Conservation (phyloP, 1,140 invertebrate genomes). For the Drosophila trapezifrons region DNA sequence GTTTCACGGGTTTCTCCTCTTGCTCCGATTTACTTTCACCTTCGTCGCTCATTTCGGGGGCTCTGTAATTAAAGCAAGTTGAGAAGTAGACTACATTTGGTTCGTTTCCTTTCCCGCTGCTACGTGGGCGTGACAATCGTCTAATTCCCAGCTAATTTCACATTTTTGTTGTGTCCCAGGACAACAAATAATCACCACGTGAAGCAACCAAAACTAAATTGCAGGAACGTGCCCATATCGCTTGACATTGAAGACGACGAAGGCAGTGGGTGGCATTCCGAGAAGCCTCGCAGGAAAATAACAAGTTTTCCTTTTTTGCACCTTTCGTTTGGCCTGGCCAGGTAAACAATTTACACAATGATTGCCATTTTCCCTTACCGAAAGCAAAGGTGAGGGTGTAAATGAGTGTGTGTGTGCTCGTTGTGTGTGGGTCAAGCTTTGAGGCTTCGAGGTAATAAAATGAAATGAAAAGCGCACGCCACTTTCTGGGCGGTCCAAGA, state of each 20-base stretch:
- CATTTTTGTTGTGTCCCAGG: conserved; percentile 54
- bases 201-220: conserved; percentile 66
- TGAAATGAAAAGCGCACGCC: conserved; percentile 75
- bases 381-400: conserved; percentile 1
- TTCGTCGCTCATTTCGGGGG: conserved; percentile 53
- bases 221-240: conserved; percentile 76
- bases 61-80: conserved; percentile 68
- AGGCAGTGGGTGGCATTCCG: conserved; percentile 33
- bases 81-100: conserved; percentile 74
- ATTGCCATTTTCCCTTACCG: conserved; percentile 52
- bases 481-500: conserved; percentile 46
- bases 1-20: conserved; percentile 3
- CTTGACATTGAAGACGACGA: conserved; percentile 64
- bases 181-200: conserved; percentile 56
- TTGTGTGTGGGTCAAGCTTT: conserved; percentile 46
- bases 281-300: conserved; percentile 52
- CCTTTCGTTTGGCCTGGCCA: conserved; percentile 46
- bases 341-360: conserved; percentile 70
- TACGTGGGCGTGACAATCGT: conserved; percentile 52
- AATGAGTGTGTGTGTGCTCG: conserved; percentile 7
- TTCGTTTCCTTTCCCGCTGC: conserved; percentile 28
- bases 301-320: conserved; percentile 56
- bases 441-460: conserved; percentile 60
- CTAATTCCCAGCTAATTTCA: conserved; percentile 80
- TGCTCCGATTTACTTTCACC: conserved; percentile 35